Evolutionary conservation across 2,113 vertebrate species (phyloP).

Genomic region (Alces alces): DNA sequence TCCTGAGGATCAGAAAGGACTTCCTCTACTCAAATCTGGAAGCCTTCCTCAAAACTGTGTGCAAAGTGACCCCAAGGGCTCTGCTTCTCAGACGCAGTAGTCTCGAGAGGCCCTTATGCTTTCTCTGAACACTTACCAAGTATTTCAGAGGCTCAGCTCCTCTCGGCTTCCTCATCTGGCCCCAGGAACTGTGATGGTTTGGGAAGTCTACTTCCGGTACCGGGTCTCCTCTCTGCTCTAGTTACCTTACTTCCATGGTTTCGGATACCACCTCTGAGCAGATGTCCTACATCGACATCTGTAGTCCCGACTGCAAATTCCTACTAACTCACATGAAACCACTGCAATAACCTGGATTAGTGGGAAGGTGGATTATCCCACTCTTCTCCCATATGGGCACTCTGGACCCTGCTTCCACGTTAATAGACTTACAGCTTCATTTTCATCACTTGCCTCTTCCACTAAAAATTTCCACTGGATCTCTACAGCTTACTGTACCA

Average conservation of each 20-base stretch:
- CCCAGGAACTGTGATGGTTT: background rate
- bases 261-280: background rate
- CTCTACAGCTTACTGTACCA: background rate
- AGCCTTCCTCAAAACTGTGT: background rate
- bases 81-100: background rate
- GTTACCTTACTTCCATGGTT: background rate
- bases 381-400: background rate
- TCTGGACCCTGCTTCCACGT: background rate
- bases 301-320: background rate
- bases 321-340: background rate
- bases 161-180: background rate
- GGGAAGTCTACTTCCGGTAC: background rate
- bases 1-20: background rate
- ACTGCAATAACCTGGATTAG: too few species aligned
- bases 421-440: background rate
- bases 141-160: background rate
- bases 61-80: background rate
- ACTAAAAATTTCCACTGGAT: background rate
- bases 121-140: background rate
- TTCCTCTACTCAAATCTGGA: background rate
- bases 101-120: background rate
- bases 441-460: background rate
- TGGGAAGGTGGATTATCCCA: rapidly evolving
- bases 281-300: background rate
- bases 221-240: background rate